Evolutionary conservation across 2,888 invertebrate genomes (phyloP), one percentile per base, ranked within the genome.

Genomic region (Stramonita haemastoma): DNA sequence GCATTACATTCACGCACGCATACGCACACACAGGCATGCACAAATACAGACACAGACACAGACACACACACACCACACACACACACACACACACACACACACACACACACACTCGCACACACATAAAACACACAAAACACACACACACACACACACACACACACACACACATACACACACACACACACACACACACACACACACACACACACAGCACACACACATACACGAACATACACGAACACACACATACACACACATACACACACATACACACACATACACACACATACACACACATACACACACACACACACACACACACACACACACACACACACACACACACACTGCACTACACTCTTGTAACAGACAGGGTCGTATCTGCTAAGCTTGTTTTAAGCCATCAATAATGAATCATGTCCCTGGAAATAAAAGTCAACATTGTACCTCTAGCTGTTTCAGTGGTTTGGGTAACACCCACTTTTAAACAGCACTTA

Each of bases 81-180:
- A 26, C 29, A n/a, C n/a, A 73, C 73, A n/a, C n/a, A n/a, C 73
- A 73, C n/a, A 73, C 73, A n/a, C n/a, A 73, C 73, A 73, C n/a
- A n/a, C 73, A 73, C 73, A 73, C 73, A 86, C 32, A 86, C 32
- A 29, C 32, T 17, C 19, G 19, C 86, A 56, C 11, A 17, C 57
- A 34, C 8, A 86, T 17, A 11, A 70, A 5, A 70, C 70, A 22
- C 70, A 22, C 22, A 70, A 17, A 70, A 13, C 29, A n/a, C 73
- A 17, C 26, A 26, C 29, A 73, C 73, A 73, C 73, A 60, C 73
- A 5, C 73, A n/a, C 73, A 17, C 73, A 73, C 73, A 73, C 73
- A 73, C 73, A 73, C n/a, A 73, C 73, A 73, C 73, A 73, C 73
- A 57, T 17, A 57, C 32, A n/a, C 17, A 57, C 32, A 57, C 57